Evolutionary conservation across 2,797 vertebrate species (phyloP), one percentile per base, ranked within the genome.

Genomic region (Sebastes oblongus): DNA sequence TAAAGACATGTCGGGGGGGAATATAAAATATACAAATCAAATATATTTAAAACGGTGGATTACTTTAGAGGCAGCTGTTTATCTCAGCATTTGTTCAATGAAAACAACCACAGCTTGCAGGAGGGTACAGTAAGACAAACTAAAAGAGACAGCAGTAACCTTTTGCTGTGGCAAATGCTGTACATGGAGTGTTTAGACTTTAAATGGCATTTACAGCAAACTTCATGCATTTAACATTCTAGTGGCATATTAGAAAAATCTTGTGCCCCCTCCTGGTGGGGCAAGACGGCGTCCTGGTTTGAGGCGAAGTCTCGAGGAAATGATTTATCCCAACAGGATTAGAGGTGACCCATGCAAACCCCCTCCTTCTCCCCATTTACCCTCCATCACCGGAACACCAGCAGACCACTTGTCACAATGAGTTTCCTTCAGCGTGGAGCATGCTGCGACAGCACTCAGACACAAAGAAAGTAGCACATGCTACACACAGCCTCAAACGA

Each of bases 381-480:
- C 70, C 54, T 69, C 67, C 34, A 18, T 88, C 70, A 78, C 89
- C 66, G 72, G 86, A 92, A 90, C 82, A 74, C 75, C 36, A 87
- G 80, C 87, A 90, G 85, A 87, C 84, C 86, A 61, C 88, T 84
- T 92, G 93, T 93, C 92, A 92, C 82, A 82, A 25, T 14, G 75
- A 66, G 84, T 92, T 86, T 76, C 61, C 70, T 67, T 93, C 89
- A 91, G 74, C 11, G 46, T 27, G 0, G 5, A 46, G 16, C 88
- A 62, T 76, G 85, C 87, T 82, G 83, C 29, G 71, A 85, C 82
- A 66, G 75, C 70, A 30, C 60, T 34, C 71, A 27, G 36, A 84
- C 87, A 86, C 78, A 85, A 77, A 83, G 56, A 71, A 80, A 86
- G 75, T 18, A 81, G 81, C 75, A 75, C 88, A 82, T 76, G 79